Evolutionary conservation across 2,888 invertebrate genomes (phyloP), one percentile per base, ranked within the genome.

Genomic region (Drosophila pegasa): DNA sequence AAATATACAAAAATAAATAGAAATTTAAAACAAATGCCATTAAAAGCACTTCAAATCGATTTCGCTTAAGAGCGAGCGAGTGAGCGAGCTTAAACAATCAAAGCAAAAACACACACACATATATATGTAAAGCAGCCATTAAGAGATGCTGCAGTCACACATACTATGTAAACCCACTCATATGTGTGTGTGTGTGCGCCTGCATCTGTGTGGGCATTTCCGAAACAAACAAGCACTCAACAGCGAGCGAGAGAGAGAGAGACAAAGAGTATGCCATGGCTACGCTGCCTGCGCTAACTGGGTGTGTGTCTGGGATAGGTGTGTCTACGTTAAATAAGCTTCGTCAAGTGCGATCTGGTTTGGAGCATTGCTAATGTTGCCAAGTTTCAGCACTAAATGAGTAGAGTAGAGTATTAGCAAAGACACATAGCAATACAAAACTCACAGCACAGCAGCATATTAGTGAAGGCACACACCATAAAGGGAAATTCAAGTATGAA

Each of bases 211-310:
- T 48, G n/a, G 3, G 18, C 38, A 41, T 50, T 71, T 45, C 12
- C 45, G 18, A 45, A 31, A 18, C 70, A 45, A 16, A 58, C 55
- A 66, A 61, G 55, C 48, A 52, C 56, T 61, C 50, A 57, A 47
- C 65, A 69, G n/a, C 43, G 2, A 16, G 31, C 20, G 9, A n/a
- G n/a, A 31, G 33, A 38, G 27, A 37, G 51, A 20, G 18, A 41
- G 41, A 2, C 14, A 48, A 12, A 16, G 20, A 14, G 4, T 33
- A 14, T 14, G 9, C 14, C 31, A 29, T 52, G 18, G 51, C 18
- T 18, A 29, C 18, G 10, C 40, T 40, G 16, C 16, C 35, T 50
- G n/a, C 29, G 35, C 27, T 22, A 10, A 0, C 1, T 2, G 5
- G 14, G 58, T 43, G 37, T 33, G 14, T 51, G 47, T 54, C 68